Evolutionary conservation across 2,113 vertebrate species (phyloP), one percentile per base, ranked within the genome.

Genomic region (Aphyosemion australe): DNA sequence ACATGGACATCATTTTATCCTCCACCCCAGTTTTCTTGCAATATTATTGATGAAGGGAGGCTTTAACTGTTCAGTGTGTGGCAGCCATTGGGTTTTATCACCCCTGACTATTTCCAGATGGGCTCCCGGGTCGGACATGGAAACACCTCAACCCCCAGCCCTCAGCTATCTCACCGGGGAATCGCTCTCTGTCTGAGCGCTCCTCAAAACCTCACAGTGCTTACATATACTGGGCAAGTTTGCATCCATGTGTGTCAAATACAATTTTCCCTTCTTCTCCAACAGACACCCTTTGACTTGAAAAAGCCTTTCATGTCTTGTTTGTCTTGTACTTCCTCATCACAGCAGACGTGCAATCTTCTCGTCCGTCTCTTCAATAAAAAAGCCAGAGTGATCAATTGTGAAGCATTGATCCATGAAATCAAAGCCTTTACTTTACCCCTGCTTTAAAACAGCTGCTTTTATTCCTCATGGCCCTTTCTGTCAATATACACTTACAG

Each of bases 21-120:
- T 43, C 69, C 71, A n/a, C 60, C 45, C 67, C 46, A 2, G 1
- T 70, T 72, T 74, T 61, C 51, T 55, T 59, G 31, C 41, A 39
- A 21, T 48, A 53, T 32, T 76, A 74, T 67, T 84, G 77, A 83
- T 63, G 74, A 85, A 10, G 69, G 70, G 69, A 70, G 79, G 65
- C 37, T 79, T 18, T 32, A 65, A 56, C 59, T 67, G 56, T 66
- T 72, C 55, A 21, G 47, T 56, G 61, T 72, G 58, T 76, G 72
- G 68, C 72, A 84, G 68, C 77, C 83, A 58, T 68, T 42, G 26
- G 73, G 61, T 73, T 78, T 72, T 32, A 61, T 72, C 73, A 78
- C 66, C 58, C 76, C 62, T 87, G 86, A 90, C 87, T 83, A 84
- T 69, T 86, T 90, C 85, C 87, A 89, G 88, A 88, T 91, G 89